phyloP scores from a whole-genome alignment of 1,140 invertebrate species.

The Bathynomus jamesi region DNA sequence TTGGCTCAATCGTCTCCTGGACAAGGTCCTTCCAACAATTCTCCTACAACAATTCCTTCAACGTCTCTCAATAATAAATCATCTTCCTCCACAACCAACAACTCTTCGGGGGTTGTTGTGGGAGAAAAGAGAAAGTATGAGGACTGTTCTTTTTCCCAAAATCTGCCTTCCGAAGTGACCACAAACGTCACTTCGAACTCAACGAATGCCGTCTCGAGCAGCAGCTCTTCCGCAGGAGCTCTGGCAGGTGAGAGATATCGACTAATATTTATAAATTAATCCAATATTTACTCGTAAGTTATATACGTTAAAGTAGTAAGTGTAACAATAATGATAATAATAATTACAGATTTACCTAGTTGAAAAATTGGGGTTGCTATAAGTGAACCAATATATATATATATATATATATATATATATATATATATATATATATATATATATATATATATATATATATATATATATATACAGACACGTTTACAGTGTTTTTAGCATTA shows the following conservation, averaged over 20 bases:
- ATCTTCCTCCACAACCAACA: background rate
- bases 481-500: background rate
- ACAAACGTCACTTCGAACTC: background rate
- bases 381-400: background rate
- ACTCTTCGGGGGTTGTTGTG: no score
- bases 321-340: background rate
- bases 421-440: background rate
- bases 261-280: no score
- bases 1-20: conserved; percentile 5
- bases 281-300: background rate
- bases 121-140: background rate
- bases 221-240: background rate
- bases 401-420: background rate
- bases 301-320: background rate
- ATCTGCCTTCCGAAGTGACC: background rate
- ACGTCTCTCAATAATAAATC: conserved; percentile 34
- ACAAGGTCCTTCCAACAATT: background rate
- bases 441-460: background rate
- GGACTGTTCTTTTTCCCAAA: background rate
- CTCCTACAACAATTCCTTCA: conserved; percentile 12
- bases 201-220: background rate
- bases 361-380: background rate
- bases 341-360: no score
- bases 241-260: no score
- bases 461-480: background rate